phyloP scores from a whole-genome alignment of 2,797 vertebrate species.

The Neosalanx taihuensis region DNA sequence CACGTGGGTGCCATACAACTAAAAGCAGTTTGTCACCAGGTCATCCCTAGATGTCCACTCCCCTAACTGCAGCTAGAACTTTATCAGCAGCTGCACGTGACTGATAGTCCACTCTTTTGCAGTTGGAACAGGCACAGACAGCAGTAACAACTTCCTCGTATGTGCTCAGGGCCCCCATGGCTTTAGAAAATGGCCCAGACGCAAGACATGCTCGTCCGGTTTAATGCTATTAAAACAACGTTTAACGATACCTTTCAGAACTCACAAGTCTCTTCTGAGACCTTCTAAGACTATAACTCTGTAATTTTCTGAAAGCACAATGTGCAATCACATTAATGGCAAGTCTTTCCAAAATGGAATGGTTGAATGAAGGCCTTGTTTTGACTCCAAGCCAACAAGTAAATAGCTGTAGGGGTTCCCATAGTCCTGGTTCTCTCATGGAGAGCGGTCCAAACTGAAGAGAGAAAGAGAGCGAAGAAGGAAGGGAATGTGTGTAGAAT shows the following conservation, averaged over 20 bases:
- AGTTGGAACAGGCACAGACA: too few species aligned
- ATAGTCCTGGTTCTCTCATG: constrained; percentile 4
- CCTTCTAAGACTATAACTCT: not conserved
- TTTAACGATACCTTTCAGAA: too few species aligned
- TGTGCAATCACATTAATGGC: not conserved
- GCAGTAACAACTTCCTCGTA: too few species aligned
- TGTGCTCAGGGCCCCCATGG: too few species aligned
- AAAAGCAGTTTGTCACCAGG: not conserved
- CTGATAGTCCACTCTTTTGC: too few species aligned
- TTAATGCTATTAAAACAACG: too few species aligned
- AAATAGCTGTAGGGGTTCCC: constrained; percentile 21
- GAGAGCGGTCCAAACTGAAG: constrained; percentile 4
- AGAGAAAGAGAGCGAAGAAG: not conserved
- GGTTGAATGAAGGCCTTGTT: not conserved
- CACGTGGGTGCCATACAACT: not conserved
- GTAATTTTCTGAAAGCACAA: not conserved
- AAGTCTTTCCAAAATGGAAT: not conserved
- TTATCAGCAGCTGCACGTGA: too few species aligned
- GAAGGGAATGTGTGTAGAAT: not conserved
- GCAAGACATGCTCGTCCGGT: too few species aligned
- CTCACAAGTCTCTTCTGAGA: too few species aligned
- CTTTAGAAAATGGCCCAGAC: too few species aligned
- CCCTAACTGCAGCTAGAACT: too few species aligned
- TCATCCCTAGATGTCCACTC: not conserved
- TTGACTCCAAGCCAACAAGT: constrained; percentile 17